Evolutionary conservation across 2,888 invertebrate genomes (phyloP), one percentile per base, ranked within the genome.

Genomic region (Phaonia tiefii): DNA sequence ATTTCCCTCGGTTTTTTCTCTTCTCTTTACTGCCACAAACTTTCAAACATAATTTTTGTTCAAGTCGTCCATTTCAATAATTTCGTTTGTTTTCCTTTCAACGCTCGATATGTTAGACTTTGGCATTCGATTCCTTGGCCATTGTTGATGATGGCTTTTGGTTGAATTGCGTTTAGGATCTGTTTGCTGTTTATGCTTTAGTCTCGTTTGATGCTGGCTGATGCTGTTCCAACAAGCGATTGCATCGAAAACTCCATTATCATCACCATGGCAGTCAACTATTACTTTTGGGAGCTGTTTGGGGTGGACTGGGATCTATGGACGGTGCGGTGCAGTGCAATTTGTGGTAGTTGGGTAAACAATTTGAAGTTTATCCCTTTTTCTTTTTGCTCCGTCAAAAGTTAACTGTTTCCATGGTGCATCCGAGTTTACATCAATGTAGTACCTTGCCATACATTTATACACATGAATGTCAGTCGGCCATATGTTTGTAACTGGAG

Each of bases 191-290:
- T n/a, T n/a, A n/a, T n/a, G n/a, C n/a, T 58, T 60, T 60, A 37
- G 37, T 37, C 58, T 8, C 26, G 1, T 37, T 56, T 58, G 20
- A 39, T 37, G 26, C 44, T 72, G 67, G 58, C 71, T 66, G n/a
- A n/a, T 56, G 46, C 56, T 69, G 58, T 69, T 69, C 42, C 71
- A 70, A 71, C 46, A 72, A 54, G 60, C 25, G 49, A 44, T 72
- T 67, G 22, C 1, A 54, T 65, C 66, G 44, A 67, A 74, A 75
- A 79, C 51, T 54, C 5, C 20, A 72, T 72, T 69, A 37, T 17
- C 37, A 26, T 31, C 58, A 58, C 15, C 15, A 7, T 58, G n/a
- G 15, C 11, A 63, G 22, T 5, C 22, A 63, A 7, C 5, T 20
- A 63, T 20, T 42, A 17, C 63, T 13, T 63, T 7, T 42, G 63